A percentile compares a stretch with the other conserved stretches of the same genome.
Conservation (phyloP, 2,797 vertebrate species). For the Gallinago stenura region DNA sequence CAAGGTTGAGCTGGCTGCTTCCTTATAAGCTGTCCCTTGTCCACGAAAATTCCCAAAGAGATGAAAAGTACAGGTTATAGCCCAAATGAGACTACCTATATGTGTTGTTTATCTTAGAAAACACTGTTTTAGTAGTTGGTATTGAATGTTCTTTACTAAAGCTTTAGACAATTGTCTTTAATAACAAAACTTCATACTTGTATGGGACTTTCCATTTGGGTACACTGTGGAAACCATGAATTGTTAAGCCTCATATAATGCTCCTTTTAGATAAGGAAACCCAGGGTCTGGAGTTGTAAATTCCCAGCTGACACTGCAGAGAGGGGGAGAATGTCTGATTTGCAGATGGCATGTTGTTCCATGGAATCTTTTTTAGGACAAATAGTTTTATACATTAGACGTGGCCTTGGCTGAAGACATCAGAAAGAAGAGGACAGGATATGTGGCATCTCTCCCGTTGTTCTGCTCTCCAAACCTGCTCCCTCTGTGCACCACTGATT, state of each 20-base stretch:
- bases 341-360: background rate
- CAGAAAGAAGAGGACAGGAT: background rate
- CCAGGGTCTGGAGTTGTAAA: conserved; percentile 2
- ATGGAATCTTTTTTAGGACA: background rate
- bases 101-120: background rate
- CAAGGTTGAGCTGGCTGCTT: background rate
- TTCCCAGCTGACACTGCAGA: conserved; percentile 6
- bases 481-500: fast-evolving
- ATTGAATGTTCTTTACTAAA: conserved; percentile 36
- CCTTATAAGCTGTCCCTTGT: background rate
- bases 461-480: background rate
- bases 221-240: background rate
- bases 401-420: background rate
- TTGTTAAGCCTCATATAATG: conserved; percentile 17
- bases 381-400: background rate
- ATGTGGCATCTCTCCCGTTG: background rate
- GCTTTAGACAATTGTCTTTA: background rate
- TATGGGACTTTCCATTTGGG: background rate
- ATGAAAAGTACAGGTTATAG: background rate
- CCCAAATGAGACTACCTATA: background rate
- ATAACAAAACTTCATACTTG: background rate
- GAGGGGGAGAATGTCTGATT: background rate
- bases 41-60: background rate
- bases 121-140: background rate
- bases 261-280: conserved; percentile 10